phyloP scores from a whole-genome alignment of 2,797 vertebrate genomes.

The Salmo trutta region DNA sequence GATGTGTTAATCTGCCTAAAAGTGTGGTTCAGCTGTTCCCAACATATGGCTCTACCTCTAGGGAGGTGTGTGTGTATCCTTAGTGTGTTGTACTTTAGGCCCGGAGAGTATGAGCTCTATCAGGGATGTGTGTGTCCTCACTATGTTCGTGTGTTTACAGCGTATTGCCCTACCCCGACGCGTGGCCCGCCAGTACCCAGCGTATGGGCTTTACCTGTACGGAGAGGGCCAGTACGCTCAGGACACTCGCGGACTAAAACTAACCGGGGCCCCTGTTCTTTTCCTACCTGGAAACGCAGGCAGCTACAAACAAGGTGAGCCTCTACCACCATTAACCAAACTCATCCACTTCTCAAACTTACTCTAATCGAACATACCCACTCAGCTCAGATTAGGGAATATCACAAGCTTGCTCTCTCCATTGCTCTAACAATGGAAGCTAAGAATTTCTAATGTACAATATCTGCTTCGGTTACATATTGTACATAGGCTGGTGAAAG shows the following conservation, averaged over 20 bases:
- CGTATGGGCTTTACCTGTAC: constrained; percentile 94
- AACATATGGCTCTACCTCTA: background rate
- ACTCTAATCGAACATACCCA: too few relatives aligned
- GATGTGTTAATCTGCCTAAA: constrained; percentile 47
- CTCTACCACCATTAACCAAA: background rate
- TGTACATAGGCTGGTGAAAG: background rate
- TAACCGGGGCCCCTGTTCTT: constrained; percentile 92
- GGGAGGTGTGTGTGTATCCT: background rate
- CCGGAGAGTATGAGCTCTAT: background rate
- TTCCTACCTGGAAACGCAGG: constrained; percentile 97
- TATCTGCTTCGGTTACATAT: background rate
- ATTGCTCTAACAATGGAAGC: background rate
- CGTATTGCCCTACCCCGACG: constrained; percentile 89
- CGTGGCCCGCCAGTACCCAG: constrained; percentile 82
- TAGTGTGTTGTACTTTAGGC: background rate
- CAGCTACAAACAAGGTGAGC: constrained; percentile 93
- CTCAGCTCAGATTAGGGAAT: background rate
- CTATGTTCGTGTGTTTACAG: constrained; percentile 59
- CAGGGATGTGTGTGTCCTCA: background rate
- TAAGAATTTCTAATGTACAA: too few relatives aligned
- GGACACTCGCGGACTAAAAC: constrained; percentile 84
- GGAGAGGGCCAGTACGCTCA: constrained; percentile 90
- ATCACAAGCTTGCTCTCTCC: background rate
- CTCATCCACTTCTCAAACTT: background rate
- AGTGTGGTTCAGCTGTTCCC: constrained; percentile 46